Evolutionary conservation across 37 sponge, comb jelly and placozoan species (phyloP), one percentile per base, ranked within the genome.

Genomic region (Tethya wilhelma): DNA sequence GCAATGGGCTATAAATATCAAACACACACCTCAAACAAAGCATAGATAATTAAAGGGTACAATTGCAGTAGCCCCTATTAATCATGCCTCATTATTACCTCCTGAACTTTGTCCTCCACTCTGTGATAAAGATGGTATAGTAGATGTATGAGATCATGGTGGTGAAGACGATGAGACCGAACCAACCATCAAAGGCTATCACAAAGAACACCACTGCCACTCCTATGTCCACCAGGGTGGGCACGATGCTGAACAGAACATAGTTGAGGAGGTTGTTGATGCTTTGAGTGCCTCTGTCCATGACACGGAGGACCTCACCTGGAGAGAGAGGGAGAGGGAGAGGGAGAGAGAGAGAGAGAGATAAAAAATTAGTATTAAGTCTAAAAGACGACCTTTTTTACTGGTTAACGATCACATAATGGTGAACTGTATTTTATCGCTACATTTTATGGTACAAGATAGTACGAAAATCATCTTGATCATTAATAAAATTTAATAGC

Each of bases 181-280:
- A 99, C 97, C 97, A 99, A 36, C 71, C 88, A 68, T 99, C 94
- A 84, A 99, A 99, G 8, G 97, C 95, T 11, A 96, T 82, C 26
- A 94, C 72, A 71, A 99, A 99, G 84, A 92, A 99, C 9, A 99
- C 85, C 17, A 99, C 82, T 40, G 97, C 99, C 32, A 99, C 78
- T 40, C 81, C 94, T 4, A 99, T 83, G 71, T 99, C 99, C 30
- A 90, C 89, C 62, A 99, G 77, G 14, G 97, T 92, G 9, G 99
- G 99, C 25, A 59, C 67, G 44, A 99, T 94, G 78, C 81, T 96
- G 90, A 99, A 99, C 31, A 99, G 82, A 38, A 99, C 67, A 79
- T 96, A 96, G 49, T 78, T 94, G 43, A 99, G 90, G 33, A 99
- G 73, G 59, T 85, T 94, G 73, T 87, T 96, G 39, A 99, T 88